Percentiles rank a stretch among this genome's conserved stretches.
Conservation (phyloP, 2,888 invertebrate species). For the Troides oblongomaculatus region DNA sequence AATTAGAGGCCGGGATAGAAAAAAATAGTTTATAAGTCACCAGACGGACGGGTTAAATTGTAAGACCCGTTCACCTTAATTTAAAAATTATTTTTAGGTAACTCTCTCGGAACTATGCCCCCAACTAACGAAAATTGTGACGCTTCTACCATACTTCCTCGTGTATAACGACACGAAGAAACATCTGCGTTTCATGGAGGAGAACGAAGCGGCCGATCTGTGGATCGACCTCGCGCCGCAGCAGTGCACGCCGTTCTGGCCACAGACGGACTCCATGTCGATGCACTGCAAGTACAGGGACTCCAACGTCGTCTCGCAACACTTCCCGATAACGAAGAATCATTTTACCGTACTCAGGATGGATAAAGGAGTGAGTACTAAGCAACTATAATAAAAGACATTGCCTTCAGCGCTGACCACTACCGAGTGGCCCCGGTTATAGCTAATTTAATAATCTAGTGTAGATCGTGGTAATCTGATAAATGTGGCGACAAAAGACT, state of each 20-base stretch:
- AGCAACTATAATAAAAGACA: not conserved
- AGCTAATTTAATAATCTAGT: too few species aligned
- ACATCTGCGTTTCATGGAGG: conserved; percentile 87
- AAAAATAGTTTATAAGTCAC: not conserved
- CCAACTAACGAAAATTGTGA: conserved; percentile 88
- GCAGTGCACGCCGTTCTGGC: conserved; percentile 89
- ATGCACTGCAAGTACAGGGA: conserved; percentile 90
- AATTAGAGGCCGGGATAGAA: too few species aligned
- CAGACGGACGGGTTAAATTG: not conserved
- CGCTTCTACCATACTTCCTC: conserved; percentile 88
- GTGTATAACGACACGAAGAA: conserved; percentile 85
- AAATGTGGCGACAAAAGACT: too few species aligned
- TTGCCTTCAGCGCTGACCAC: too few species aligned
- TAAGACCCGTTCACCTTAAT: not conserved
- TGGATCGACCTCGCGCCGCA: conserved; percentile 88
- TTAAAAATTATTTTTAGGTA: conserved; percentile 55
- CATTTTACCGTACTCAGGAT: conserved; percentile 89
- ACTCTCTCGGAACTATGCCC: conserved; percentile 86
- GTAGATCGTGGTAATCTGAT: too few species aligned
- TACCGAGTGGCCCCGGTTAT: too few species aligned
- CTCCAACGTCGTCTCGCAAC: conserved; percentile 87
- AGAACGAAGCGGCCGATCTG: conserved; percentile 90
- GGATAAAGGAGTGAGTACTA: conserved; percentile 86
- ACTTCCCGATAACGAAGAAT: conserved; percentile 84
- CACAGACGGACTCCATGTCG: conserved; percentile 88